These are phyloP conservation scores for Callipepla californica DNA, from an alignment of 2,113 vertebrate species.

Conservation along the genomic window DNA sequence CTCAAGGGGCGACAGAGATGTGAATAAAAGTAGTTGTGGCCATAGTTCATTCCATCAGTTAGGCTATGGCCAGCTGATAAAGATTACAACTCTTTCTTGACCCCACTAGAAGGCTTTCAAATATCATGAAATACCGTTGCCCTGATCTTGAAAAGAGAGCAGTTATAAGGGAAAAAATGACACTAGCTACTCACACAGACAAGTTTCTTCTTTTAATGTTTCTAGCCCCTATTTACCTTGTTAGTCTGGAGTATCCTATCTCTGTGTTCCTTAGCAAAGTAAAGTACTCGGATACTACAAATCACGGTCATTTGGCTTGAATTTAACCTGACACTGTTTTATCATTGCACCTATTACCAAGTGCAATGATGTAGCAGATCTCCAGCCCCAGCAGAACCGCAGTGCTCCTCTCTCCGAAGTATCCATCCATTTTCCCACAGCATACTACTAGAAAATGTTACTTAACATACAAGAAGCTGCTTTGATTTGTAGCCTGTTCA, in stretches of 20 bases:
- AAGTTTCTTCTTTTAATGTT: background rate
- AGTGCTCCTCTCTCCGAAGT: background rate
- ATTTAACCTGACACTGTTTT: background rate
- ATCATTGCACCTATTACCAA: no score
- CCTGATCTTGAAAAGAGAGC: background rate
- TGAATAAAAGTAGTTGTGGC: background rate
- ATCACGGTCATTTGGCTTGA: background rate
- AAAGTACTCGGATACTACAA: background rate
- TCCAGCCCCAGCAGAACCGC: background rate
- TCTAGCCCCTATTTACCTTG: background rate
- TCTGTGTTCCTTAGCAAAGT: background rate
- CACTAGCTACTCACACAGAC: background rate
- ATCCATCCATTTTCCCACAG: background rate
- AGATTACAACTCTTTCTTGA: background rate
- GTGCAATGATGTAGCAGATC: background rate
- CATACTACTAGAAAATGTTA: background rate
- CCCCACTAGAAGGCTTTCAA: background rate
- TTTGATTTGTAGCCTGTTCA: background rate
- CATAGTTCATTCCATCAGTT: conserved; percentile 21
- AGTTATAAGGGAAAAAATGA: background rate
- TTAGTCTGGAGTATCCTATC: background rate
- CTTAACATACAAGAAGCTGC: background rate
- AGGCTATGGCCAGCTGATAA: background rate
- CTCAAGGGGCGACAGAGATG: background rate
- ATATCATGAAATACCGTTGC: background rate